Evolutionary conservation across 2,888 invertebrate genomes (phyloP).

Genomic region (Rhagium mordax): DNA sequence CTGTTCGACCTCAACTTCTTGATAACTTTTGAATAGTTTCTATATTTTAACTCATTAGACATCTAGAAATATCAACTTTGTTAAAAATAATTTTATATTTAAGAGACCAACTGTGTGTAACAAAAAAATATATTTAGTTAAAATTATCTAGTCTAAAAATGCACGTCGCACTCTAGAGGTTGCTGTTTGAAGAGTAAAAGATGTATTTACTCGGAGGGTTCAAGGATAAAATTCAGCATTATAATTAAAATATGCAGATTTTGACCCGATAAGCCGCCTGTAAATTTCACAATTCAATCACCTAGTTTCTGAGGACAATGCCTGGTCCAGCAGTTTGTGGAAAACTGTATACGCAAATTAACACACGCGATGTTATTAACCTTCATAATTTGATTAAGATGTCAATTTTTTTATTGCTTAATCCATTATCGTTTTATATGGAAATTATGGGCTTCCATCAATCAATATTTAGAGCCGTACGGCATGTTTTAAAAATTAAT

Average conservation of each 20-base stretch:
- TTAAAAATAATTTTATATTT: no score
- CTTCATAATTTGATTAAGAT: not conserved
- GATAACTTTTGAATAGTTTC: no score
- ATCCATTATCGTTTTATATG: not conserved
- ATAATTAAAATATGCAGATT: not conserved
- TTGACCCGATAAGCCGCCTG: not conserved
- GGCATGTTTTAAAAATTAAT: not conserved
- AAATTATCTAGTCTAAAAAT: not conserved
- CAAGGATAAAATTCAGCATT: not conserved
- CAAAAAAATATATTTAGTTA: no score
- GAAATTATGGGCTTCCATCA: not conserved
- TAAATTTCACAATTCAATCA: not conserved
- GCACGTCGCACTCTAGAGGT: not conserved
- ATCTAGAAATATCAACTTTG: no score
- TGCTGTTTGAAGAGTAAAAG: not conserved
- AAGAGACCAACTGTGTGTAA: no score
- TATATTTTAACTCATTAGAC: no score
- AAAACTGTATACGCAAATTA: not conserved
- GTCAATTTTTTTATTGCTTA: not conserved
- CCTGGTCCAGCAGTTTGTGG: not conserved
- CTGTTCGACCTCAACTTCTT: no score
- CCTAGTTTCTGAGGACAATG: not conserved
- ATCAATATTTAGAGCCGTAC: not conserved
- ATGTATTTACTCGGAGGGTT: not conserved
- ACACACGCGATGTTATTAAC: not conserved